Conservation (phyloP, 35 echinoderm and acorn worm species). For the Lytechinus pictus region DNA sequence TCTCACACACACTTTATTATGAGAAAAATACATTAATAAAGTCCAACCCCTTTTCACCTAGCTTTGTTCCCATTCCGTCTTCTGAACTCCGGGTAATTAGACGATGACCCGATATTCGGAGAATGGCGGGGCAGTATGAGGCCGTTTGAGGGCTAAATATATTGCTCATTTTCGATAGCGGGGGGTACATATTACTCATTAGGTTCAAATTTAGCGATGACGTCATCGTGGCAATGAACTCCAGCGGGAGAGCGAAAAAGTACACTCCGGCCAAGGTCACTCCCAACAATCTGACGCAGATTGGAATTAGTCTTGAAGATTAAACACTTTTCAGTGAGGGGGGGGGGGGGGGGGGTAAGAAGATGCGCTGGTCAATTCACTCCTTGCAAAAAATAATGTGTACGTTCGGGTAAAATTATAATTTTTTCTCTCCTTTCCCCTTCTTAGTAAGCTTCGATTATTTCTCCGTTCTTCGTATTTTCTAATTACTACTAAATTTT, state of each 20-base stretch:
- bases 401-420: too few relatives aligned
- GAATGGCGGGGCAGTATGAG: neutral
- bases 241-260: neutral
- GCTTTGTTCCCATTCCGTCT: neutral
- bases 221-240: conserved; percentile 38
- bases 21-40: neutral
- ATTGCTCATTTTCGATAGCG: conserved; percentile 1
- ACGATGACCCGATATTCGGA: neutral
- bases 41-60: neutral
- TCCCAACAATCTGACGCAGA: neutral
- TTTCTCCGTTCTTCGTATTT: too few relatives aligned
- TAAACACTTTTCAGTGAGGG: neutral
- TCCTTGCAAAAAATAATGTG: too few relatives aligned
- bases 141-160: neutral
- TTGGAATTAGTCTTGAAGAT: neutral
- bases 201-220: conserved; percentile 26
- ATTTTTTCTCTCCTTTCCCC: too few relatives aligned
- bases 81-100: neutral
- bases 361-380: too few relatives aligned
- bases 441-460: too few relatives aligned
- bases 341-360: too few relatives aligned
- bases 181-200: neutral
- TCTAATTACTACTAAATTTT: too few relatives aligned
- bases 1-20: neutral
- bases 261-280: neutral